Evolutionary conservation across 2,797 vertebrate genomes (phyloP), one percentile per base, ranked within the genome.

Genomic region (Neostethus bicornis): DNA sequence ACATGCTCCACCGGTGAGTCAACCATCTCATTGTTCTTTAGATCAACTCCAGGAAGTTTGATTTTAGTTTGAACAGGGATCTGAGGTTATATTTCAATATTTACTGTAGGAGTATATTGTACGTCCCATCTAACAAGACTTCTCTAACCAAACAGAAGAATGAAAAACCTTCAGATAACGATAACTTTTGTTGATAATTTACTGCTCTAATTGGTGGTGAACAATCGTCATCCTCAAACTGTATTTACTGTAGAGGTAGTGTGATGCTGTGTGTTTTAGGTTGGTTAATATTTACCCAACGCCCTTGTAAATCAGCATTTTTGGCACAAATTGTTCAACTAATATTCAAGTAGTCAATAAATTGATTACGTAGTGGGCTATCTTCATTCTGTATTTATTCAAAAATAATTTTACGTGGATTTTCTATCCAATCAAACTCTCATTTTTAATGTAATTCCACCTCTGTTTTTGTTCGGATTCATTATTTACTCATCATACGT

Each of bases 1-100:
- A 50, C 43, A 85, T 83, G 83, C 35, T 71, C 13, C 57, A 1
- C 13, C 50, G 68, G 83, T 85, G 63, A 85, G 83, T 84, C 51
- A n/a, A 31, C 13, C 47, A 52, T 55, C 13, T 38, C 19, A 17
- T 32, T n/a, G 20, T 25, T 56, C 20, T 3, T 10, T n/a, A 31
- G 11, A 38, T 23, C 14, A 38, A 29, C 24, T 17, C 16, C 11
- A 19, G 10, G 3, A 6, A 23, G 24, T 20, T 51, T 1, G 14
- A 12, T n/a, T 49, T 14, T 12, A 4, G 13, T 34, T 29, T 41
- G 11, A 12, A 17, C 10, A 24, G 16, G 9, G 7, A 16, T 25
- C 7, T 1, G 6, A 26, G 8, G 14, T 46, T n/a, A 34, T n/a
- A 9, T 19, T 28, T 20, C 9, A 34, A 12, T 34, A 20, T 35